Evolutionary conservation across 2,113 vertebrate genomes (phyloP), one percentile per base, ranked within the genome.

Genomic region (Danionella cerebrum): DNA sequence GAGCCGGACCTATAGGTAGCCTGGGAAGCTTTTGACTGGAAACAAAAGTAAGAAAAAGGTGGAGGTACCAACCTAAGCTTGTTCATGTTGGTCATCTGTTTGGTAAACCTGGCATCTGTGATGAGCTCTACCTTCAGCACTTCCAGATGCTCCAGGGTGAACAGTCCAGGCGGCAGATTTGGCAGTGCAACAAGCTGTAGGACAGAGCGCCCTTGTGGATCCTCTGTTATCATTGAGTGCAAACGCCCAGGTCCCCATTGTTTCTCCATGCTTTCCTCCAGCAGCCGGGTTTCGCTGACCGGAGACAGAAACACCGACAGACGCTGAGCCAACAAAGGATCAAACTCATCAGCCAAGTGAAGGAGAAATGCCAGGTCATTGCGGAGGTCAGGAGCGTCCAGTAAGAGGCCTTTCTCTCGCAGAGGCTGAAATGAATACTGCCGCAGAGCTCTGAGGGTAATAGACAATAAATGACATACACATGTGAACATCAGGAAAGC

Each of bases 341-440:
- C 88, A 0, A 89, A 91, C 76, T 87, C 87, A 70, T 92, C 90
- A 1, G 87, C 75, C 90, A 92, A 89, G 80, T 92, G 89, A 12
- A 91, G 57, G 33, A 92, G 84, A 31, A 91, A 91, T 45, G 90
- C 90, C 75, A 92, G 83, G 77, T 92, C 91, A 2, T 91, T 91
- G 8, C 79, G 80, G 9, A 90, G 81, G 39, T 89, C 86, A 0
- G 90, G 87, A 0, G 88, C 81, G 3, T 90, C 86, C 57, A 76
- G 64, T 54, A 88, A 70, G 22, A 78, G 80, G 44, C 69, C 73
- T 18, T 75, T 35, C 36, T 89, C 85, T 2, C 75, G 84, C 7
- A 83, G 68, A 6, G 69, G 76, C 67, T 80, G 79, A 68, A 91
- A 91, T 42, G 90, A 89, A 64, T 91, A 92, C 27, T 84, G 80